Conservation (phyloP, 2,113 vertebrate species). For the Anas platyrhynchos region DNA sequence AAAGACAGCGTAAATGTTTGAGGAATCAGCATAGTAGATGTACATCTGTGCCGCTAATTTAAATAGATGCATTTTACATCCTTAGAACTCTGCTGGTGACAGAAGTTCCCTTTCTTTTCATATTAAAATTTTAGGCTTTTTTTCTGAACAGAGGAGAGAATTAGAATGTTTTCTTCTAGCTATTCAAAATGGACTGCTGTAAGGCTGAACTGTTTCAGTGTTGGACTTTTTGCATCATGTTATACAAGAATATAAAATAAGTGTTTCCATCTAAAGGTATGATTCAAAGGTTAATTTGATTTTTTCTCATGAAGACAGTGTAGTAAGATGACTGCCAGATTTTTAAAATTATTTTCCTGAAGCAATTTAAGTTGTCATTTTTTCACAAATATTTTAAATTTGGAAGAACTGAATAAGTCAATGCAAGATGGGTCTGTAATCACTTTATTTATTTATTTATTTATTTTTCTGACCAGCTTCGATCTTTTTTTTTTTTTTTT, state of each 20-base stretch:
- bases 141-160: neutral
- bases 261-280: neutral
- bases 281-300: neutral
- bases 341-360: neutral
- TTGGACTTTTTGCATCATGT: neutral
- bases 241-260: neutral
- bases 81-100: neutral
- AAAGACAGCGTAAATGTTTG: fast-evolving
- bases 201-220: neutral
- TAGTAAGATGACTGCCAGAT: neutral
- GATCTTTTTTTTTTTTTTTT: neutral
- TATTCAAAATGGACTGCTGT: neutral
- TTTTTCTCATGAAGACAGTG: neutral
- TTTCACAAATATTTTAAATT: neutral
- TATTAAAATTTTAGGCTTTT: neutral
- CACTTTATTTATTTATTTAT: neutral
- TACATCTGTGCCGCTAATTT: neutral
- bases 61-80: neutral
- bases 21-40: neutral
- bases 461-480: neutral
- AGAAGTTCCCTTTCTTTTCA: neutral
- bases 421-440: neutral
- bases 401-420: neutral
- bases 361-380: neutral
- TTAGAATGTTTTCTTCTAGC: neutral